These are phyloP conservation scores for Euplexia lucipara DNA, from an alignment of 2,888 invertebrate genomes.

Conservation along the genomic window DNA sequence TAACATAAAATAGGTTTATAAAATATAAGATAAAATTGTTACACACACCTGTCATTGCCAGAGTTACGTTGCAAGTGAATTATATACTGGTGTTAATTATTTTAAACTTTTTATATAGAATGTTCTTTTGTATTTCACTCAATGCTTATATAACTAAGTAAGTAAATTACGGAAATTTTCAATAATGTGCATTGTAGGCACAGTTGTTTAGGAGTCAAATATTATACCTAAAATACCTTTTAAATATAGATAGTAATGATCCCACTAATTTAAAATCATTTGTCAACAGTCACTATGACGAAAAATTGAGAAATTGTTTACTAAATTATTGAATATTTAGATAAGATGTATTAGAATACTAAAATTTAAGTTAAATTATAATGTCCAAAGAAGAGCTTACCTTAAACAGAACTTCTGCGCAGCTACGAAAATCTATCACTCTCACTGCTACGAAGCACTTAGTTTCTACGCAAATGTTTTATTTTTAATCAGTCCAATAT, in stretches of 20 bases:
- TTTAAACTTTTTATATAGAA: neutral
- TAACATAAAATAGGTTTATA: too few species aligned
- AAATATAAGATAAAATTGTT: too few species aligned
- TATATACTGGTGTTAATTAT: slow-evolving; percentile 7
- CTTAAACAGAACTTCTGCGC: slow-evolving; percentile 74
- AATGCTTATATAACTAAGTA: neutral
- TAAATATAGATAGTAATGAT: neutral
- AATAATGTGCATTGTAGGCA: neutral
- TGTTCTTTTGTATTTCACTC: neutral
- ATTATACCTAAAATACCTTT: neutral
- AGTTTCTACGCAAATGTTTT: slow-evolving; percentile 35
- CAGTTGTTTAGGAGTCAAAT: too few species aligned
- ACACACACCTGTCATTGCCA: neutral
- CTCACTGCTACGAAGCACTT: slow-evolving; percentile 80
- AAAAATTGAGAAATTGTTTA: too few species aligned
- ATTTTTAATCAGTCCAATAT: slow-evolving; percentile 56
- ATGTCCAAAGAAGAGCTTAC: slow-evolving; percentile 69
- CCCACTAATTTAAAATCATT: neutral
- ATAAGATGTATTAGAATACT: neutral
- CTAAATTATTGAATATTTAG: too few species aligned
- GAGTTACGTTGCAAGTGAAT: neutral
- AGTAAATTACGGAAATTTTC: neutral
- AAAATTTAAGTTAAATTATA: neutral
- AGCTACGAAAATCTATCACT: slow-evolving; percentile 74
- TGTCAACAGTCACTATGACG: slow-evolving; percentile 1